Percentiles rank a stretch among this genome's conserved stretches.
Evolutionary conservation across 2,888 invertebrate species (phyloP).

Genomic region (Heterodera filipjevi): DNA sequence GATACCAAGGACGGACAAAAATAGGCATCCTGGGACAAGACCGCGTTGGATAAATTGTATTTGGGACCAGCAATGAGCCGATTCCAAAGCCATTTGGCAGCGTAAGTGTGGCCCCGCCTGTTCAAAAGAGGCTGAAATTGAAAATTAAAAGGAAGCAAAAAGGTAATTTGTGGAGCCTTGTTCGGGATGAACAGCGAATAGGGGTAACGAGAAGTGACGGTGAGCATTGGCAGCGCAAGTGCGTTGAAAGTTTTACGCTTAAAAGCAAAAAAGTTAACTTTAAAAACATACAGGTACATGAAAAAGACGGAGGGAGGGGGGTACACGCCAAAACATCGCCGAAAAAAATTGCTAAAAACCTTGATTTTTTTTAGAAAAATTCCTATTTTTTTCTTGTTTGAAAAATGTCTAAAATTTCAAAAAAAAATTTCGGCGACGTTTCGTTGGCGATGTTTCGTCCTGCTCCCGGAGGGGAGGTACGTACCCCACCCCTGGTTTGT

Average conservation of each 20-base stretch:
- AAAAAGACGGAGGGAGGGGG: too few relatives aligned
- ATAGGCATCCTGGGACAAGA: constrained; percentile 56
- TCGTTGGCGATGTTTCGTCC: too few relatives aligned
- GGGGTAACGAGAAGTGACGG: constrained; percentile 62
- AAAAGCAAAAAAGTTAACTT: not conserved
- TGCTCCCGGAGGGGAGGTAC: too few relatives aligned
- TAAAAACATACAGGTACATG: too few relatives aligned
- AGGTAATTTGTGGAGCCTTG: not conserved
- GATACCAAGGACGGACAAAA: constrained; percentile 52
- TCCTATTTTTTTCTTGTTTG: too few relatives aligned
- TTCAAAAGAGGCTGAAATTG: constrained; percentile 22
- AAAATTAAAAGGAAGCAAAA: not conserved
- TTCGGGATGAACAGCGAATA: constrained; percentile 54
- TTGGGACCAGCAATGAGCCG: constrained; percentile 59
- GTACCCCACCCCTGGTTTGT: too few relatives aligned
- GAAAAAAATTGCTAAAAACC: too few relatives aligned
- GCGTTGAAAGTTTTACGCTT: constrained; percentile 58
- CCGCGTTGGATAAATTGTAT: constrained; percentile 60
- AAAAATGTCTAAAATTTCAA: too few relatives aligned
- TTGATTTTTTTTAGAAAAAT: too few relatives aligned
- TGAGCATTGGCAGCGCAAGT: constrained; percentile 57
- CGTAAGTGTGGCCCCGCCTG: constrained; percentile 57
- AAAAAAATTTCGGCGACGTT: too few relatives aligned
- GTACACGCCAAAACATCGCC: too few relatives aligned
- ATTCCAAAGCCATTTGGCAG: constrained; percentile 63